Percentiles rank a stretch among this genome's conserved stretches.
Evolutionary conservation across 2,888 invertebrate species (phyloP).

Genomic region (Amiota mariae): DNA sequence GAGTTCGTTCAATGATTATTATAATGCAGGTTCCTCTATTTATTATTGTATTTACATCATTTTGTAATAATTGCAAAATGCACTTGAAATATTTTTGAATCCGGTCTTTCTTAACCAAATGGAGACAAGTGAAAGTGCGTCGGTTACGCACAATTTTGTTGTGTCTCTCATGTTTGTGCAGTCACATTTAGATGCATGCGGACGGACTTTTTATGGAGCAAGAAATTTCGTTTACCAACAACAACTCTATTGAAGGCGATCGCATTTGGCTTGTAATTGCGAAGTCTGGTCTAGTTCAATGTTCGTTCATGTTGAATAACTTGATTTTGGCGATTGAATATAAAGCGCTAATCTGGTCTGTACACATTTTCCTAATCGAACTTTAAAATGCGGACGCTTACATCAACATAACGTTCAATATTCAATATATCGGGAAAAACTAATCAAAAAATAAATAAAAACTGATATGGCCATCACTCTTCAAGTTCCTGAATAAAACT

Average conservation of each 20-base stretch:
- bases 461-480: too few relatives aligned
- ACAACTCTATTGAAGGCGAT: too few relatives aligned
- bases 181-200: slow-evolving; percentile 12
- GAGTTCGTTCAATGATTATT: too few relatives aligned
- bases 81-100: slow-evolving; percentile 16
- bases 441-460: too few relatives aligned
- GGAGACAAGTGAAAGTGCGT: slow-evolving; percentile 37
- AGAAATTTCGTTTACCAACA: background rate
- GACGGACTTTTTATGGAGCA: slow-evolving; percentile 5
- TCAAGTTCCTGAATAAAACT: too few relatives aligned
- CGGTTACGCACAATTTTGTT: slow-evolving; percentile 28
- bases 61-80: background rate
- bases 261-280: slow-evolving; percentile 10
- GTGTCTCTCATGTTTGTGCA: background rate
- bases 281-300: slow-evolving; percentile 37
- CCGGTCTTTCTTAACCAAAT: slow-evolving; percentile 6
- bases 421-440: background rate
- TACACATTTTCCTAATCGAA: background rate
- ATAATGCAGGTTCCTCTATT: too few relatives aligned
- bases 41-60: too few relatives aligned
- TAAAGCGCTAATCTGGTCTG: slow-evolving; percentile 24
- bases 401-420: background rate
- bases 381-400: background rate
- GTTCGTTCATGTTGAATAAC: slow-evolving; percentile 35
- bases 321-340: slow-evolving; percentile 26